Conservation (phyloP, 2,888 invertebrate species). For the Mactromeris polynyma region DNA sequence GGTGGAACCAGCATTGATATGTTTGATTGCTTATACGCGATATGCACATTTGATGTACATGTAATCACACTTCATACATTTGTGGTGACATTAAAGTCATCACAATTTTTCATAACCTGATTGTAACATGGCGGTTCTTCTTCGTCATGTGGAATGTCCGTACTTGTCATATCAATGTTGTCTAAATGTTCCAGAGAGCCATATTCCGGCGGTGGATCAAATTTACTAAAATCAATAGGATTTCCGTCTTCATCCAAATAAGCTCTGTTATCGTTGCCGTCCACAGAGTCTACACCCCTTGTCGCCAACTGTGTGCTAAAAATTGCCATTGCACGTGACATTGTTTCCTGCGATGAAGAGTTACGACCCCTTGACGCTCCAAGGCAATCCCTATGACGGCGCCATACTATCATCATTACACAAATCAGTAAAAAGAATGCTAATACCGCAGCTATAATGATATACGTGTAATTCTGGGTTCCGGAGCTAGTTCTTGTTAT, state of each 20-base stretch:
- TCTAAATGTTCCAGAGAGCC: constrained; percentile 35
- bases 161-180: neutral
- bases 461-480: neutral
- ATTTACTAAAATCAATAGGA: constrained; percentile 32
- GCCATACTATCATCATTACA: neutral
- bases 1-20: neutral
- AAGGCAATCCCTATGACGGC: neutral
- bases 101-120: constrained; percentile 31
- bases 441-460: neutral
- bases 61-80: neutral
- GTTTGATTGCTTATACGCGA: neutral
- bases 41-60: neutral
- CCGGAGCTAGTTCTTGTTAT: neutral
- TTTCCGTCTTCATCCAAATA: constrained; percentile 23
- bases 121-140: constrained; percentile 25
- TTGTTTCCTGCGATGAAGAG: neutral
- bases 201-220: constrained; percentile 43
- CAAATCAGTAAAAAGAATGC: neutral
- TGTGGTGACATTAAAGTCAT: constrained; percentile 19
- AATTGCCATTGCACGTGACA: constrained; percentile 19
- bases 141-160: neutral
- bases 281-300: constrained; percentile 24
- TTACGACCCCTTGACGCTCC: neutral
- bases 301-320: constrained; percentile 26
- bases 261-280: constrained; percentile 13